These are phyloP conservation scores for Corapipo altera DNA, from an alignment of 2,113 vertebrate genomes.

Conservation along the genomic window DNA sequence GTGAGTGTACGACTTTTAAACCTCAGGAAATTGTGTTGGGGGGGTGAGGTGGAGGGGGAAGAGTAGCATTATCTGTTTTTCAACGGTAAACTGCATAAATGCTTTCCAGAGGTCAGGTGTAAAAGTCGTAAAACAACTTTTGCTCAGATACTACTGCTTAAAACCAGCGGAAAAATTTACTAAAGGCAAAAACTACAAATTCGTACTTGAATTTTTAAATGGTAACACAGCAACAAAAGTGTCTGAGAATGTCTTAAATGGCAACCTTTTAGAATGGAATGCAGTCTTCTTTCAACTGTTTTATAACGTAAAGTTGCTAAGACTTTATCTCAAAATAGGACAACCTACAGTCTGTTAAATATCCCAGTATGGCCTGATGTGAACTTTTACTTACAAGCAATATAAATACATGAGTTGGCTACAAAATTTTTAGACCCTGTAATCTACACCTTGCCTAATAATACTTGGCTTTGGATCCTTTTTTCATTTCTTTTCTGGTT, in stretches of 20 bases:
- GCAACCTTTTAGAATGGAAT: neutral
- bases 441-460: neutral
- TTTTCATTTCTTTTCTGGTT: neutral
- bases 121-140: neutral
- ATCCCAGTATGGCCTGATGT: neutral
- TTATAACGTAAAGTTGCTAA: neutral
- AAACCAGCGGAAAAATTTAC: neutral
- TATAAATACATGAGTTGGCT: neutral
- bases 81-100: neutral
- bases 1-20: slow-evolving; percentile 1
- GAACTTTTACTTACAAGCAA: neutral
- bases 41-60: neutral
- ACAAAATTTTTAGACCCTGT: neutral
- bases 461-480: neutral
- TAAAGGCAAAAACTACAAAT: rapidly evolving
- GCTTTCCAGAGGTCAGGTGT: neutral
- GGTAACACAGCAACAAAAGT: neutral
- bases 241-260: neutral
- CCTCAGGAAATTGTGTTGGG: slow-evolving; percentile 14
- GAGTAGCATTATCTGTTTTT: neutral
- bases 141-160: neutral
- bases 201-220: neutral
- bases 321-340: neutral
- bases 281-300: neutral
- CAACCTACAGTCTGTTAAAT: neutral